Evolutionary conservation across 2,888 invertebrate species (phyloP).

Genomic region (Keiferia lycopersicella): DNA sequence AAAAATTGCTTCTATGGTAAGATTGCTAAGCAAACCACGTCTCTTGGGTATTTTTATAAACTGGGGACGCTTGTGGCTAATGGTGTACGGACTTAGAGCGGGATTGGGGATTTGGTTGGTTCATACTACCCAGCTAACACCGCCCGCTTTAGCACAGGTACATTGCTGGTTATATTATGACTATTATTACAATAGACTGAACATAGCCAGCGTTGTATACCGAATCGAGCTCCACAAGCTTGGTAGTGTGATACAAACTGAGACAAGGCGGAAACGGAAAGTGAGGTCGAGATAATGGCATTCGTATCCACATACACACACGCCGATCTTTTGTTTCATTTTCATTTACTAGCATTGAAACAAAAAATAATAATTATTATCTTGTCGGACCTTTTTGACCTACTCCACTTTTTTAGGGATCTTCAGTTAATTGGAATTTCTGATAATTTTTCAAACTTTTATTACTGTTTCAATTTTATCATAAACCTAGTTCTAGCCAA

Average conservation of each 20-base stretch:
- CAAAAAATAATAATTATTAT: background rate
- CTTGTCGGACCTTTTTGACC: background rate
- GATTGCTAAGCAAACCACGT: conserved; percentile 40
- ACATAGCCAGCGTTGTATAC: too few relatives aligned
- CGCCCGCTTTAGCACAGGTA: too few relatives aligned
- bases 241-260: conserved; percentile 3
- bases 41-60: conserved; percentile 60
- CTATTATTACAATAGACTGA: too few relatives aligned
- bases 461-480: too few relatives aligned
- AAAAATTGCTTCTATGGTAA: too few relatives aligned
- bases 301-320: conserved; percentile 23
- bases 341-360: conserved; percentile 1
- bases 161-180: too few relatives aligned
- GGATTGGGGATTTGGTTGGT: conserved; percentile 38
- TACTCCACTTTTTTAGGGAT: background rate
- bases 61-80: conserved; percentile 52
- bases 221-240: too few relatives aligned
- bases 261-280: conserved; percentile 41
- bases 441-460: background rate
- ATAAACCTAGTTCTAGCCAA: too few relatives aligned
- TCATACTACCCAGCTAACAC: too few relatives aligned
- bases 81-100: conserved; percentile 45
- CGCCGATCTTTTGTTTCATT: conserved; percentile 16
- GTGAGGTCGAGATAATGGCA: conserved; percentile 37
- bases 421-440: background rate